A percentile compares a stretch with the other conserved stretches of the same genome.
phyloP scores from a whole-genome alignment of 2,797 vertebrate species.

The Esox lucius region DNA sequence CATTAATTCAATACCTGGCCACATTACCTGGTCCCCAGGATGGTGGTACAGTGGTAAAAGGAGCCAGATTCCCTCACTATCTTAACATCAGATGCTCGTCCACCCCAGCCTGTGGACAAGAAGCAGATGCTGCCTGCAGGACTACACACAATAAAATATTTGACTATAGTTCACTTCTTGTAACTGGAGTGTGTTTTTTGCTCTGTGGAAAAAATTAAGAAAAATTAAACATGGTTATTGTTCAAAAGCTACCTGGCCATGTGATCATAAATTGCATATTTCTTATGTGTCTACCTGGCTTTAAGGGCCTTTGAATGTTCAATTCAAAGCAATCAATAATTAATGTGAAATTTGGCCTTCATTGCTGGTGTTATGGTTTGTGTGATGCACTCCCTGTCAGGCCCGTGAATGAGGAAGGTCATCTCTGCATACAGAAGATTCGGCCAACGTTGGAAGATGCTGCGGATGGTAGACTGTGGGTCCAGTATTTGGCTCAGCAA shows the following conservation, averaged over 20 bases:
- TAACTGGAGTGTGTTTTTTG: conserved; percentile 4
- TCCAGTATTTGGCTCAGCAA: conserved; percentile 5
- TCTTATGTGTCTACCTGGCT: too few species aligned
- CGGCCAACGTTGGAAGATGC: not conserved
- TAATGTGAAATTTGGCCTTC: not conserved
- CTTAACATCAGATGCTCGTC: conserved; percentile 11
- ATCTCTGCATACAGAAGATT: not conserved
- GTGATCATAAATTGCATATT: too few species aligned
- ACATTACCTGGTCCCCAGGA: conserved; percentile 18
- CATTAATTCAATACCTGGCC: too few species aligned
- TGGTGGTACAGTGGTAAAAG: conserved; percentile 15
- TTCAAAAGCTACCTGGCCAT: too few species aligned
- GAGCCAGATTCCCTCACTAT: conserved; percentile 17
- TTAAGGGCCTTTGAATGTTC: conserved; percentile 2
- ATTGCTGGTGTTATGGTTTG: conserved; percentile 8
- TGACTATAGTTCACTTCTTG: conserved; percentile 19
- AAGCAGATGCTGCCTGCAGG: conserved; percentile 18
- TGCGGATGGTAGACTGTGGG: conserved; percentile 1
- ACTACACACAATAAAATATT: conserved; percentile 19
- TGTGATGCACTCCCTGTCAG: conserved; percentile 7
- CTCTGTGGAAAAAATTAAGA: too few species aligned
- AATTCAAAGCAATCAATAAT: conserved; percentile 20
- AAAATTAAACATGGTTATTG: too few species aligned
- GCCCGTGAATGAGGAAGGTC: not conserved
- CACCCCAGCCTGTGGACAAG: conserved; percentile 17